phyloP scores from a whole-genome alignment of 2,888 invertebrate genomes.

The Lathronympha strigana region DNA sequence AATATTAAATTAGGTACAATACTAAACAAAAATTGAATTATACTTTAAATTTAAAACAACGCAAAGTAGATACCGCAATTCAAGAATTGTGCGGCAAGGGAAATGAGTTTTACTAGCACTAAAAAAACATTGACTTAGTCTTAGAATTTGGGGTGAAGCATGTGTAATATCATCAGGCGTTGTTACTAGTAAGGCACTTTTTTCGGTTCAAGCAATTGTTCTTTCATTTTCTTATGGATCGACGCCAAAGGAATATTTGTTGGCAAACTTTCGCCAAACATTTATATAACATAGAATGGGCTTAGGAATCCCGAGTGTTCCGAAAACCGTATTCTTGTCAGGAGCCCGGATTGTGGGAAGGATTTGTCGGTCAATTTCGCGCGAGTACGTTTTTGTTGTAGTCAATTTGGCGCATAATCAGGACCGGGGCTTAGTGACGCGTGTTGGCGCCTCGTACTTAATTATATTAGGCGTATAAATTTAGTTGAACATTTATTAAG shows the following conservation, averaged over 20 bases:
- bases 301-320: slow-evolving; percentile 68
- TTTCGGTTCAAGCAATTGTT: slow-evolving; percentile 67
- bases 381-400: slow-evolving; percentile 63
- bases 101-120: too few relatives aligned
- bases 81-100: too few relatives aligned
- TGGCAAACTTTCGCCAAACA: slow-evolving; percentile 72
- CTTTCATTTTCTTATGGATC: slow-evolving; percentile 81
- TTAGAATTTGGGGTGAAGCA: too few relatives aligned
- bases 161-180: slow-evolving; percentile 59
- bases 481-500: too few relatives aligned
- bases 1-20: too few relatives aligned
- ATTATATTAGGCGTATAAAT: too few relatives aligned
- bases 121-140: too few relatives aligned
- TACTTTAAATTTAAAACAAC: too few relatives aligned
- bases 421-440: slow-evolving; percentile 53
- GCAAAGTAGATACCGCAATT: too few relatives aligned
- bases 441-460: slow-evolving; percentile 46
- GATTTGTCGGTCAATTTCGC: slow-evolving; percentile 74
- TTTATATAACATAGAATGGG: slow-evolving; percentile 78
- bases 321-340: slow-evolving; percentile 72
- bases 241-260: slow-evolving; percentile 70
- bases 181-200: slow-evolving; percentile 53
- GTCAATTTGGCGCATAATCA: slow-evolving; percentile 63
- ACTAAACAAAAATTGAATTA: too few relatives aligned
- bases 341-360: slow-evolving; percentile 68